Conservation (phyloP, 2,113 vertebrate species). For the Epinephelus fuscoguttatus region DNA sequence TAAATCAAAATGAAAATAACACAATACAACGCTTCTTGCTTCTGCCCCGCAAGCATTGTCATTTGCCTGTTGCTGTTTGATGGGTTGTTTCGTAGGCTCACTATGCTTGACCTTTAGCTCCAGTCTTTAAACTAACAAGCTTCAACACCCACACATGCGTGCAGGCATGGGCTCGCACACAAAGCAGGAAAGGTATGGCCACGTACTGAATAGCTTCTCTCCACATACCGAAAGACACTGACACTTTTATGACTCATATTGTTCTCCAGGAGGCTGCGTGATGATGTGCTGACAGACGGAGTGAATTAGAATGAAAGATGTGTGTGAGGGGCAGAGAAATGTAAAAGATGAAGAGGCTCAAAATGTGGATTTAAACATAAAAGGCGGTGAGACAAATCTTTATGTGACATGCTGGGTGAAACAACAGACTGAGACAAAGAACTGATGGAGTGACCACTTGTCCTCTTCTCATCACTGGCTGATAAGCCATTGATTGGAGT, state of each 20-base stretch:
- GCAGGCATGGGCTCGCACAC: not conserved
- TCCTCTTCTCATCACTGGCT: not conserved
- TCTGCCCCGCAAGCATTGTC: not conserved
- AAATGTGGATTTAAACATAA: not conserved
- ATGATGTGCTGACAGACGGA: not conserved
- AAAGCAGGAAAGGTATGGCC: not conserved
- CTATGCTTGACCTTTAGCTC: conserved; percentile 32
- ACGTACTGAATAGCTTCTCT: not conserved
- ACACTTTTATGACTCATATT: not conserved
- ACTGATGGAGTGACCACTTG: not conserved
- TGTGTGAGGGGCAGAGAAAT: not conserved
- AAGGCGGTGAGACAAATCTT: not conserved
- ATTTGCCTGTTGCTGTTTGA: not conserved
- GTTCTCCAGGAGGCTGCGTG: not conserved
- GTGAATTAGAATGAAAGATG: not conserved
- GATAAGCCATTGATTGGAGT: conserved; percentile 3
- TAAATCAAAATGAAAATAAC: not conserved
- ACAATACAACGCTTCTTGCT: not conserved
- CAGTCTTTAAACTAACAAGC: conserved; percentile 8
- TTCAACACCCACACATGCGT: conserved; percentile 4
- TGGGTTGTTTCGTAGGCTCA: not conserved
- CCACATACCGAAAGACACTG: not conserved
- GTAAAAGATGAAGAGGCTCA: not conserved
- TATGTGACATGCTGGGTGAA: not conserved
- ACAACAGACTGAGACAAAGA: not conserved